Evolutionary conservation across 2,113 vertebrate species (phyloP).

Genomic region (Pachycephala philippinensis): DNA sequence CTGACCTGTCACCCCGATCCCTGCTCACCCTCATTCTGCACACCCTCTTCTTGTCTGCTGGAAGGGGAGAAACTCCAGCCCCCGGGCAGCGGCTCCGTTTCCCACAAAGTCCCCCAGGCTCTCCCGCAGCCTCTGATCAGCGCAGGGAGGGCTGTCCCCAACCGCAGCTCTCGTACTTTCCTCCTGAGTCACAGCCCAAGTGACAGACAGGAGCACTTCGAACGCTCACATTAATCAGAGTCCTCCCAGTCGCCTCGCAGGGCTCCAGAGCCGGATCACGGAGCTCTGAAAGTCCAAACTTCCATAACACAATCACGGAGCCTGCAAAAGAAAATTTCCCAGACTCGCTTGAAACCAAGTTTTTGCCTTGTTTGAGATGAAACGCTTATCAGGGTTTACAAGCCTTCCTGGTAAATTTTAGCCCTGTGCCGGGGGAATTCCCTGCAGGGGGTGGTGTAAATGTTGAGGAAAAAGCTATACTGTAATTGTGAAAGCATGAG

Average conservation of each 20-base stretch:
- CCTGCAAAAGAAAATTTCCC: neutral
- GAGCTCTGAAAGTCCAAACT: neutral
- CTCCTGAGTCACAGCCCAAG: neutral
- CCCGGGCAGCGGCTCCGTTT: neutral
- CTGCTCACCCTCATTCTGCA: neutral
- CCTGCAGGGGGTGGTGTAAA: slow-evolving; percentile 19
- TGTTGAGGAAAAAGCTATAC: slow-evolving; percentile 25
- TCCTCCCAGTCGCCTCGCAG: neutral
- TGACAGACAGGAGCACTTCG: neutral
- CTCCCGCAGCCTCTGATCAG: fast-evolving
- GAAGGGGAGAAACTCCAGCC: neutral
- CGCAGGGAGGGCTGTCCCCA: neutral
- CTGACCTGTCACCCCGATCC: neutral
- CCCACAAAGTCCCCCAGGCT: neutral
- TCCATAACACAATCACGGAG: neutral
- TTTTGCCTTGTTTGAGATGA: neutral
- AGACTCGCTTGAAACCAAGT: neutral
- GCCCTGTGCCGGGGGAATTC: slow-evolving; percentile 23
- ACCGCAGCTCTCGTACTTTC: neutral
- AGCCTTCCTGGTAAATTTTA: neutral
- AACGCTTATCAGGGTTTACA: neutral
- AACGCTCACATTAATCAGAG: fast-evolving
- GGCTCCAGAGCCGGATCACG: neutral
- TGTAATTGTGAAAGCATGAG: slow-evolving; percentile 50
- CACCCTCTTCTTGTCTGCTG: neutral